Base-by-base conservation (phyloP, 2,113 vertebrate species). In the Glaucidium brasilianum region DNA sequence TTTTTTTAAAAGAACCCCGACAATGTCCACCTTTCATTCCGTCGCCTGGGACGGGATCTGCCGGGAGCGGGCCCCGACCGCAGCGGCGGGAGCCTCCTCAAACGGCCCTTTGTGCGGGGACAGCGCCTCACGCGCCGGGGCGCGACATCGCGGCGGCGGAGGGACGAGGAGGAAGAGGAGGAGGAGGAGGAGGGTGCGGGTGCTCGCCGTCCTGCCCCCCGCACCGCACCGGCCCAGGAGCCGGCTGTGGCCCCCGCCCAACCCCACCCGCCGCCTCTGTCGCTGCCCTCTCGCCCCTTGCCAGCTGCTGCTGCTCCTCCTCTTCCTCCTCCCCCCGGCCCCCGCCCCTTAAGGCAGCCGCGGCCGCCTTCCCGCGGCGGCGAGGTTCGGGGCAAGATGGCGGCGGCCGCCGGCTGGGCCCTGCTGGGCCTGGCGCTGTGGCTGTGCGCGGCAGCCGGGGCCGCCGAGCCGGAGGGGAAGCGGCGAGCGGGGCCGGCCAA, bases 341-440 rank as follows among this genome's bases (percentile, higher is more conserved):
- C n/a, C 68, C 92, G 83, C 88, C 88, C 59, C 83, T 67, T 37
- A 21, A 89, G 16, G 76, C 60, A 15, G 35, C 41, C 35, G 69
- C 15, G n/a, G 45, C 74, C 80, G 47, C 84, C 64, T 50, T 39
- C 43, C 25, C 56, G 15, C 10, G 2, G 52, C 52, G 29, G 76
- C 6, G 37, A 37, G 67, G 25, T 12, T 0, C 2, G 26, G 35
- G 62, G n/a, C 39, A 98, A 97, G 59, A 98, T 98, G 98, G 98
- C 96, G 92, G 91, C 95, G 52, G 91, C 71, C 16, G 88, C 66
- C 3, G 25, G 27, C 2, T 95, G 88, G 91, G 58, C 21, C 3
- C 25, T 91, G 45, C 11, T 91, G 29, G 89, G 50, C 5, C 11
- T 97, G 45, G 76, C 72, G 64, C 68, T 96, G 12, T 69, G 98